Conservation (phyloP, 1,140 invertebrate species). For the Trichomalopsis sarcophagae region DNA sequence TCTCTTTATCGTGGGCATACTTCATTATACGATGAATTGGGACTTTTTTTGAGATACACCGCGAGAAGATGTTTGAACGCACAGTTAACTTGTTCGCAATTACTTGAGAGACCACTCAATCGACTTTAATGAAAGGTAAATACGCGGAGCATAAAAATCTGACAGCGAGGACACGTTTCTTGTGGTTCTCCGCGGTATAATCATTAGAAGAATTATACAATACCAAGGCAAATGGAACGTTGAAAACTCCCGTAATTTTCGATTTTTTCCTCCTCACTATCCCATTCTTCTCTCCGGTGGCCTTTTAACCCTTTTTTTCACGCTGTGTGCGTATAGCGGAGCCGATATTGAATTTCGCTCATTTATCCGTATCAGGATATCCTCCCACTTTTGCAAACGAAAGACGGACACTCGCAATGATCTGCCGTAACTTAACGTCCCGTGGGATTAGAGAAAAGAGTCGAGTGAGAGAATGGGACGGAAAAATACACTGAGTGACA, state of each 20-base stretch:
- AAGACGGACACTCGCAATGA: constrained; percentile 61
- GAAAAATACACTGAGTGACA: constrained; percentile 35
- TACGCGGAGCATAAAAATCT: too few species aligned
- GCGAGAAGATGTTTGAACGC: too few species aligned
- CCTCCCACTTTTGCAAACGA: constrained; percentile 58
- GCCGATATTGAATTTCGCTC: constrained; percentile 63
- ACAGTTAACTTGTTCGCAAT: too few species aligned
- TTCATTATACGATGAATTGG: too few species aligned
- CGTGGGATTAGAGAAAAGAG: constrained; percentile 52
- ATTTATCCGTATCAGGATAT: constrained; percentile 61
- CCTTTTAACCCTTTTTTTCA: constrained; percentile 32
- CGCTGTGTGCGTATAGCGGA: background rate
- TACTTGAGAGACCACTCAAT: too few species aligned
- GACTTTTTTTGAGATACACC: too few species aligned
- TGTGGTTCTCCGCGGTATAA: too few species aligned
- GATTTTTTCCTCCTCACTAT: background rate
- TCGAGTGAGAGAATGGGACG: constrained; percentile 45
- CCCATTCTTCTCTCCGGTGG: background rate
- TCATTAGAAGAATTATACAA: too few species aligned
- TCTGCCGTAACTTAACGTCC: constrained; percentile 64
- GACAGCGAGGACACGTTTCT: too few species aligned
- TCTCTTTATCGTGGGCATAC: background rate
- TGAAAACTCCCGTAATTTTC: too few species aligned
- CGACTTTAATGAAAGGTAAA: too few species aligned
- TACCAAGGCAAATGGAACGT: too few species aligned